Evolutionary conservation across 2,797 vertebrate genomes (phyloP).

Genomic region (Myiothlypis coronata): DNA sequence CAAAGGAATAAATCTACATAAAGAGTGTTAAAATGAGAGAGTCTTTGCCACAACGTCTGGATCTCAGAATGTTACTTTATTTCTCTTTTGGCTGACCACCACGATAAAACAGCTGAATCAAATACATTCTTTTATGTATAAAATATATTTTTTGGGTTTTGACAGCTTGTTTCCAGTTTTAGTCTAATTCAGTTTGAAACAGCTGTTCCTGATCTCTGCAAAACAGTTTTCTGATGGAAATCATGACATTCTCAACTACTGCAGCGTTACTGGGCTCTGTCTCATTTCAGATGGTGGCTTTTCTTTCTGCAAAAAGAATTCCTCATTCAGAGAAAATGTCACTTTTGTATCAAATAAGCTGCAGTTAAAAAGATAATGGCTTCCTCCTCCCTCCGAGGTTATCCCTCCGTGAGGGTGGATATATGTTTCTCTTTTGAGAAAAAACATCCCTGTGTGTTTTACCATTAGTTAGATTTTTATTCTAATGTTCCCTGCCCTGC

Average conservation of each 20-base stretch:
- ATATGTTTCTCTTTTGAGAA: not conserved
- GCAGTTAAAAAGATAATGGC: conserved; percentile 1
- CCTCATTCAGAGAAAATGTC: conserved; percentile 6
- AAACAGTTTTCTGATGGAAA: conserved; percentile 51
- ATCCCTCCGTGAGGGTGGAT: not conserved
- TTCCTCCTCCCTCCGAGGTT: not conserved
- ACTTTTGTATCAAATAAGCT: not conserved
- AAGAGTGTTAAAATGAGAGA: conserved; percentile 31
- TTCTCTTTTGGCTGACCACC: conserved; percentile 60
- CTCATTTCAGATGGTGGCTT: conserved; percentile 15
- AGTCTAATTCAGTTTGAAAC: conserved; percentile 59
- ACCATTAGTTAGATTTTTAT: conserved; percentile 23
- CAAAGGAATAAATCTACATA: conserved; percentile 55
- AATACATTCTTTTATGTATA: conserved; percentile 25
- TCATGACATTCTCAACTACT: conserved; percentile 47
- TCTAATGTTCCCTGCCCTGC: conserved; percentile 17
- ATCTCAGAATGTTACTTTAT: conserved; percentile 36
- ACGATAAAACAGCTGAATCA: conserved; percentile 44
- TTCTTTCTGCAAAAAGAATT: not conserved
- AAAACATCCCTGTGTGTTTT: conserved; percentile 30
- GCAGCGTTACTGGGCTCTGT: not conserved
- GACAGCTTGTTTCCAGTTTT: conserved; percentile 57
- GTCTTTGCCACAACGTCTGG: not conserved
- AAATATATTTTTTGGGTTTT: conserved; percentile 20
- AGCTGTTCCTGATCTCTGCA: conserved; percentile 56